Evolutionary conservation across 2,113 vertebrate species (phyloP).

Genomic region (Oxyura jamaicensis): DNA sequence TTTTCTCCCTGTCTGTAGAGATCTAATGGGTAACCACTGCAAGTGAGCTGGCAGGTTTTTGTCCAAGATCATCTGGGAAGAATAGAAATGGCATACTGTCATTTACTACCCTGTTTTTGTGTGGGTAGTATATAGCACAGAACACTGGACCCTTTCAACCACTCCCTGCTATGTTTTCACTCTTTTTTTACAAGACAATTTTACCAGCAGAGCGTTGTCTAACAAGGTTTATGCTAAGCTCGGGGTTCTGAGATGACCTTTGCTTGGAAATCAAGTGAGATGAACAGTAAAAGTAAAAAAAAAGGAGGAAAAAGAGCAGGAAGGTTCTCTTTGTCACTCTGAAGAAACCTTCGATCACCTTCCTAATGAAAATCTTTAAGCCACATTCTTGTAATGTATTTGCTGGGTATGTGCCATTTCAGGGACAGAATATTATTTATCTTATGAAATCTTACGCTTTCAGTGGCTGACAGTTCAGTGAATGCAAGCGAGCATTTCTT

Average conservation of each 20-base stretch:
- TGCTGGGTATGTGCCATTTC: conserved; percentile 31
- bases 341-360: background rate
- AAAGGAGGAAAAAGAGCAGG: background rate
- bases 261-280: conserved; percentile 6
- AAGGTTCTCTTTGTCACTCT: background rate
- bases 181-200: background rate
- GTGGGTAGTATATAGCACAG: too few relatives aligned
- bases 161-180: background rate
- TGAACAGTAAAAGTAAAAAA: conserved; percentile 21
- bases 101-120: background rate
- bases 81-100: background rate
- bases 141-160: background rate
- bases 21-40: background rate
- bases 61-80: background rate
- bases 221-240: background rate
- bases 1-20: background rate
- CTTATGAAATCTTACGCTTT: background rate
- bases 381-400: conserved; percentile 35
- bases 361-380: conserved; percentile 25
- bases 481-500: background rate
- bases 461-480: background rate
- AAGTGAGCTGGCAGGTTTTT: background rate
- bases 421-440: background rate
- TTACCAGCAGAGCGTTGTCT: background rate
- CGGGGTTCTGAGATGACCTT: background rate